phyloP scores from a whole-genome alignment of 2,797 vertebrate genomes.

The Phrynocephalus guinanensis region DNA sequence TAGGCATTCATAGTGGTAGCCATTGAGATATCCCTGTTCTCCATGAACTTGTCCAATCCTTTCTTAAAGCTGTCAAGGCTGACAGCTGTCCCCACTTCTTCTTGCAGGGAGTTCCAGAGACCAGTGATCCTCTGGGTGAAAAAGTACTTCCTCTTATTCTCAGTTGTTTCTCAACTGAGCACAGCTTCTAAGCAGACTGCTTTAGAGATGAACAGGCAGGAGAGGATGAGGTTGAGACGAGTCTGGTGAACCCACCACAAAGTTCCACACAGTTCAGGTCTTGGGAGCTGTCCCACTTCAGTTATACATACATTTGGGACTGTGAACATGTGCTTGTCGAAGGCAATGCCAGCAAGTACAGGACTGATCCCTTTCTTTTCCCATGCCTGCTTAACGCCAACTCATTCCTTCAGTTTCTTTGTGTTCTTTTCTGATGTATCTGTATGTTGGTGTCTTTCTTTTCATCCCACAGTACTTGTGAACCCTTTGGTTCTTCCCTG shows the following conservation, averaged over 20 bases:
- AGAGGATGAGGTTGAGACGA: not conserved
- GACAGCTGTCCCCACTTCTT: too few relatives aligned
- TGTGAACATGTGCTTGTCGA: not conserved
- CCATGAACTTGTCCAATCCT: too few relatives aligned
- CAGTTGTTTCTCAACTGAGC: not conserved
- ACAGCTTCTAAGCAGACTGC: not conserved
- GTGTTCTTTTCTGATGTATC: not conserved
- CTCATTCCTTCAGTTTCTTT: not conserved
- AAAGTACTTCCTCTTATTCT: too few relatives aligned
- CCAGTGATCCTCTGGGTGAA: too few relatives aligned
- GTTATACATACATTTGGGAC: not conserved
- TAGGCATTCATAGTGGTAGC: too few relatives aligned
- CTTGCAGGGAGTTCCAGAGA: too few relatives aligned
- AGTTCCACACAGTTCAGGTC: not conserved
- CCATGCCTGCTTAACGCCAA: too few relatives aligned
- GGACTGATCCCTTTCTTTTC: not conserved
- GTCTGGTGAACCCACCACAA: not conserved
- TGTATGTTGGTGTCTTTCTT: too few relatives aligned
- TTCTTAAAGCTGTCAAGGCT: too few relatives aligned
- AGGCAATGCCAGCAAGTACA: not conserved
- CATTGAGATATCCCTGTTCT: too few relatives aligned
- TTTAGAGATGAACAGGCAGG: not conserved
- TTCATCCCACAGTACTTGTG: not conserved
- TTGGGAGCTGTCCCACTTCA: too few relatives aligned
- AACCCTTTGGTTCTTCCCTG: not conserved